These are phyloP conservation scores for Gerris buenoi DNA, from an alignment of 1,140 invertebrate genomes.

Conservation along the genomic window DNA sequence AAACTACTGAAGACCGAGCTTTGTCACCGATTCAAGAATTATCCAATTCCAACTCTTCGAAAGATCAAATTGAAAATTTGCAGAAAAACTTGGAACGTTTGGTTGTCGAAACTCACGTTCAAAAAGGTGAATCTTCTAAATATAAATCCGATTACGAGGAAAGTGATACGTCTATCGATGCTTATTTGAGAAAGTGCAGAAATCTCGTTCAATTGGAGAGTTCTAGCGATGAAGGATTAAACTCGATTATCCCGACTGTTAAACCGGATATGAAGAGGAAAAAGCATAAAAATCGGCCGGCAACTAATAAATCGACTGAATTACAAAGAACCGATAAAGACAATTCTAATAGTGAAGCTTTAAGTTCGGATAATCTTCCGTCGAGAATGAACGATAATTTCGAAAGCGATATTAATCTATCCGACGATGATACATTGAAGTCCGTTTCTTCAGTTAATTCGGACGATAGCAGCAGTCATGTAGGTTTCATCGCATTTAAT, in stretches of 20 bases:
- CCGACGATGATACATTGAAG: not conserved
- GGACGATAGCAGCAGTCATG: not conserved
- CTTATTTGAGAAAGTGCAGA: not conserved
- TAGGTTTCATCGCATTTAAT: not conserved
- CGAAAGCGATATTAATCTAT: not conserved
- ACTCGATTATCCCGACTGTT: not conserved
- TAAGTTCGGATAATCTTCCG: not conserved
- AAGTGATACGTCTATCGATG: not conserved
- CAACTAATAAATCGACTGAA: not conserved
- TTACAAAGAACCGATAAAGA: not conserved
- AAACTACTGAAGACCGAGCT: not conserved
- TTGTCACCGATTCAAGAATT: not conserved
- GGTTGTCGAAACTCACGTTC: not conserved
- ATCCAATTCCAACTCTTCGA: not conserved
- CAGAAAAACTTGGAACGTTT: not conserved
- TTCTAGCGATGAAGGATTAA: not conserved
- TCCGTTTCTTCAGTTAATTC: not conserved
- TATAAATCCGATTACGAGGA: too few species aligned
- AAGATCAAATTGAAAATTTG: not conserved
- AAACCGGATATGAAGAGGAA: not conserved
- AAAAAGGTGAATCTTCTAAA: too few species aligned
- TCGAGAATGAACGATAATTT: not conserved
- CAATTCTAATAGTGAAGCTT: not conserved
- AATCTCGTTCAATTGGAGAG: not conserved
- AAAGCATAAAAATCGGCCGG: too few species aligned